Percentiles rank a stretch among this genome's conserved stretches.
Conservation (phyloP, 2,888 invertebrate genomes). For the Stenoptilia bipunctidactyla region DNA sequence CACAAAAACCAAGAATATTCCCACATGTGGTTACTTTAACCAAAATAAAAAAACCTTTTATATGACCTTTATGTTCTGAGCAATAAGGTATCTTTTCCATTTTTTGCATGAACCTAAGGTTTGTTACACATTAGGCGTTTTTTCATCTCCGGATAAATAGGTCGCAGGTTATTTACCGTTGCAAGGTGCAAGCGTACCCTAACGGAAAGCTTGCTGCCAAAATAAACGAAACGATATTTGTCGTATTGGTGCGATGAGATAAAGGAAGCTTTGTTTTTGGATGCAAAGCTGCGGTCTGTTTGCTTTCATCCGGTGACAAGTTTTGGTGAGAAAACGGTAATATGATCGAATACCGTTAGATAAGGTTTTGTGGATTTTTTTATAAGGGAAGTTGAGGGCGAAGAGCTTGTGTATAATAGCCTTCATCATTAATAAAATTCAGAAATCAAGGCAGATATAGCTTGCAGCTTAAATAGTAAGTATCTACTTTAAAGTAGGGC, state of each 20-base stretch:
- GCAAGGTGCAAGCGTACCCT: conserved; percentile 57
- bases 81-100: neutral
- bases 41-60: conserved; percentile 10
- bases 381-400: too few relatives aligned
- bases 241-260: conserved; percentile 38
- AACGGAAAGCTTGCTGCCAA: conserved; percentile 56
- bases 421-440: too few relatives aligned
- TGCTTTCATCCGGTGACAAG: conserved; percentile 14
- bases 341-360: conserved; percentile 4
- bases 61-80: neutral
- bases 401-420: too few relatives aligned
- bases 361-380: neutral
- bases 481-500: too few relatives aligned
- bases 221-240: conserved; percentile 51
- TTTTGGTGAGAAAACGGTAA: conserved; percentile 6
- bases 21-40: conserved; percentile 35
- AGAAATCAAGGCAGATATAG: too few relatives aligned
- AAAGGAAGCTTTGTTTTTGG: conserved; percentile 47
- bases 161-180: conserved; percentile 66
- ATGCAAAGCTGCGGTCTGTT: conserved; percentile 32
- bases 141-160: conserved; percentile 47
- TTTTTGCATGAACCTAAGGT: neutral
- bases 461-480: too few relatives aligned
- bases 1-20: conserved; percentile 57
- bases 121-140: conserved; percentile 10